Evolutionary conservation across 2,113 vertebrate genomes (phyloP).

Genomic region (Suricata suricatta): DNA sequence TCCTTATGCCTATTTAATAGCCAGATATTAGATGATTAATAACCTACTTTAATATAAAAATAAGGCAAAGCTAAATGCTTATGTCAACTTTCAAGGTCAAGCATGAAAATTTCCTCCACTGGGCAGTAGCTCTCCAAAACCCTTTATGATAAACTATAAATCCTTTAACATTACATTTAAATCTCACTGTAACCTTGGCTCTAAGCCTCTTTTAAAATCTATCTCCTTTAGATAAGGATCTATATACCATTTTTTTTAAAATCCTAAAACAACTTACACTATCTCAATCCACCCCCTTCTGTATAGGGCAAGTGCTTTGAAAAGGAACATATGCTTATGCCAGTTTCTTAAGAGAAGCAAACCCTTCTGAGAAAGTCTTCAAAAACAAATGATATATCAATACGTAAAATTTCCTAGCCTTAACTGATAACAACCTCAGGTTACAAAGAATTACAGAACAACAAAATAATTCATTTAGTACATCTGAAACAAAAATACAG

Average conservation of each 20-base stretch:
- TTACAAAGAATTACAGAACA: conserved; percentile 38
- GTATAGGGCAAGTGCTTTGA: background rate
- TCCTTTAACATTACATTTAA: conserved; percentile 35
- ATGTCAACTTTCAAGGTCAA: conserved; percentile 14
- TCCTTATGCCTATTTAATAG: background rate
- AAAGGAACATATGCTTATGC: background rate
- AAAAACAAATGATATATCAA: background rate
- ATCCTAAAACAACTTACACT: background rate
- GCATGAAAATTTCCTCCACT: background rate
- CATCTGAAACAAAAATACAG: conserved; percentile 38
- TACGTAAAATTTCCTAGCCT: conserved; percentile 23
- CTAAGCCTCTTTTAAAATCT: background rate
- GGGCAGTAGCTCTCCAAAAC: background rate
- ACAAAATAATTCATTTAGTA: conserved; percentile 15
- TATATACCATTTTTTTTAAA: conserved; percentile 29
- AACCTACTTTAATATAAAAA: conserved; percentile 11
- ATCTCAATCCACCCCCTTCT: background rate
- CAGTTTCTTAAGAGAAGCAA: conserved; percentile 16
- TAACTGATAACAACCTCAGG: background rate
- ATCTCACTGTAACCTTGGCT: background rate
- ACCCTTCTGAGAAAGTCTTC: background rate
- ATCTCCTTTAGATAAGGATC: conserved; percentile 15
- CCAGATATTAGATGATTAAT: background rate
- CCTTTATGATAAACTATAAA: conserved; percentile 31
- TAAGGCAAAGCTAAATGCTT: background rate